These are phyloP conservation scores for Ooceraea biroi DNA, from an alignment of 1,140 invertebrate species.

Conservation along the genomic window DNA sequence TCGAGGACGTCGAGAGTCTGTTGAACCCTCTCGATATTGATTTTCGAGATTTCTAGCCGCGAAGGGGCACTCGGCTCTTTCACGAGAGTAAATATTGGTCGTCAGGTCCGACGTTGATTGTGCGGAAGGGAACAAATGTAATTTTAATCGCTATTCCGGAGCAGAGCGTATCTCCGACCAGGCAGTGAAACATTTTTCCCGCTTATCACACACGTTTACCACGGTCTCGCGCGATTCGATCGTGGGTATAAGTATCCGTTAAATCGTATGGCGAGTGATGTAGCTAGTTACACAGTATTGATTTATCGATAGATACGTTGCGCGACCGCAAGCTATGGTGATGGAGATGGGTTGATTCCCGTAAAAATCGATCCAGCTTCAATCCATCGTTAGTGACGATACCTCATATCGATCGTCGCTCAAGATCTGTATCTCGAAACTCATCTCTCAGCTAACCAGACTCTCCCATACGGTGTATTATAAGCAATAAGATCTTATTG, in stretches of 20 bases:
- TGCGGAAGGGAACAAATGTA: constrained; percentile 74
- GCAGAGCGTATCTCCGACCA: constrained; percentile 15
- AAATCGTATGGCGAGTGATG: constrained; percentile 10
- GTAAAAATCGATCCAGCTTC: constrained; percentile 60
- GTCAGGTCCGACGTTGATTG: constrained; percentile 73
- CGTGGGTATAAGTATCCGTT: constrained; percentile 64
- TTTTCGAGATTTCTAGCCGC: constrained; percentile 73
- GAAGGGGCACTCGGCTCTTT: constrained; percentile 66
- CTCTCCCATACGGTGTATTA: constrained; percentile 18
- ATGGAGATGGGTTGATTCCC: constrained; percentile 35
- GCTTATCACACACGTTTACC: constrained; percentile 8
- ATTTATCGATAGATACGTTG: constrained; percentile 57
- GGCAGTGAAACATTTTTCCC: constrained; percentile 50
- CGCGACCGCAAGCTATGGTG: constrained; percentile 40
- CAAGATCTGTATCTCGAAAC: constrained; percentile 28
- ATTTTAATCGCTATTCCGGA: constrained; percentile 69
- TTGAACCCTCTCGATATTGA: constrained; percentile 72
- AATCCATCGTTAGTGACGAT: constrained; percentile 30
- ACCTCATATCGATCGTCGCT: constrained; percentile 20
- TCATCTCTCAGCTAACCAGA: background rate
- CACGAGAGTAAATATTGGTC: constrained; percentile 72
- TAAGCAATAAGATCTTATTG: constrained; percentile 34
- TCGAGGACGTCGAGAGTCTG: constrained; percentile 59
- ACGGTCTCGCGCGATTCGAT: constrained; percentile 7
- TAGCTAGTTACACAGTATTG: constrained; percentile 44